Evolutionary conservation across 2,888 invertebrate species (phyloP).

Genomic region (Clusia tigrina): DNA sequence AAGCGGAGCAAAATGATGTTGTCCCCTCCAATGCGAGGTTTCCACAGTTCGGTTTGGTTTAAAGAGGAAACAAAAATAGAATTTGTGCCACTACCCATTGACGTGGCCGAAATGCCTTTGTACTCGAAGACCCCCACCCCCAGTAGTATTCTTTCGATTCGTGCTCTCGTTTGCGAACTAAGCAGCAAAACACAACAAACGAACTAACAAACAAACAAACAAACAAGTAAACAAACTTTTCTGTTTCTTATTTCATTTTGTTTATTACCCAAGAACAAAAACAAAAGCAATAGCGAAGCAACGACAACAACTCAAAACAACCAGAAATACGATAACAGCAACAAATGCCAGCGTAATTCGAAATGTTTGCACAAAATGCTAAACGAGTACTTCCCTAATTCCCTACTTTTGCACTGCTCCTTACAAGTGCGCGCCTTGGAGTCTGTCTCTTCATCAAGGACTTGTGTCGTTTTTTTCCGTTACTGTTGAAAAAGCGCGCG

Average conservation of each 20-base stretch:
- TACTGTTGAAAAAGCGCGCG: background rate
- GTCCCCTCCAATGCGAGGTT: no score
- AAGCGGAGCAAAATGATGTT: no score
- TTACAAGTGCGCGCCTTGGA: background rate
- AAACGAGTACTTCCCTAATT: constrained; percentile 10
- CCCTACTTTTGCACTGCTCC: background rate
- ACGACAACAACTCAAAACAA: background rate
- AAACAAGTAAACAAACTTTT: no score
- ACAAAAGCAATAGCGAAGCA: background rate
- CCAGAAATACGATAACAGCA: background rate
- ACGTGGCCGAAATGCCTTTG: no score
- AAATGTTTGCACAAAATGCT: constrained; percentile 12
- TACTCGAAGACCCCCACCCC: no score
- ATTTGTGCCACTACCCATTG: no score
- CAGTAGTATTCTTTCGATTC: no score
- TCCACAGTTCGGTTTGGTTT: no score
- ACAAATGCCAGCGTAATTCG: constrained; percentile 6
- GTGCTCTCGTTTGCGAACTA: no score
- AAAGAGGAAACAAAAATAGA: no score
- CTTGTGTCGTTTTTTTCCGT: background rate
- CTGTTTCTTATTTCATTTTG: background rate
- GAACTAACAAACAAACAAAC: no score
- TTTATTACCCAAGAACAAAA: constrained; percentile 3
- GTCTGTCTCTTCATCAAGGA: constrained; percentile 7
- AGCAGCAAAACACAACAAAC: no score